Evolutionary conservation across 2,113 vertebrate species (phyloP).

Genomic region (Seriola quinqueradiata): DNA sequence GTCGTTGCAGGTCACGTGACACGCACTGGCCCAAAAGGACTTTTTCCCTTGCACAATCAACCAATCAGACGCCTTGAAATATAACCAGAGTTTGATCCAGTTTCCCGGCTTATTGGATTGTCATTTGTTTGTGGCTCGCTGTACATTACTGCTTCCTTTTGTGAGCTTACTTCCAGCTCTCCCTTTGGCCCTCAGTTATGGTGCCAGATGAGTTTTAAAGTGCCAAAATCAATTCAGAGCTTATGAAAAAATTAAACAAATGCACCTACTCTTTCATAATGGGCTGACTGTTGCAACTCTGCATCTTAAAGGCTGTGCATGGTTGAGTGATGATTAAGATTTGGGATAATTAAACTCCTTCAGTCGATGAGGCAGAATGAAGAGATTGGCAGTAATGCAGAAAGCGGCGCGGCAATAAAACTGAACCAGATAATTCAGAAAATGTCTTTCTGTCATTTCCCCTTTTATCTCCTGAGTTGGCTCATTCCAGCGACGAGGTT

Average conservation of each 20-base stretch:
- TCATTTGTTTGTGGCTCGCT: too few species aligned
- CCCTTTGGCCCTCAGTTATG: not conserved
- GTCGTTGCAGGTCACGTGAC: too few species aligned
- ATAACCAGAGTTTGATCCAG: too few species aligned
- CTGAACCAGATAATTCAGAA: not conserved
- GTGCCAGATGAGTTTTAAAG: not conserved
- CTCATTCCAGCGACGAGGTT: slow-evolving; percentile 28
- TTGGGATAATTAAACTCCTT: not conserved
- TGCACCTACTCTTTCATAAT: not conserved
- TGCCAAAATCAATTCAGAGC: not conserved
- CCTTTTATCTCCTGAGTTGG: slow-evolving; percentile 6
- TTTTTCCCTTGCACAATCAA: too few species aligned
- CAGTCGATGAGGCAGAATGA: not conserved
- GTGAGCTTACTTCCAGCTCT: not conserved
- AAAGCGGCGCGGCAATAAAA: not conserved
- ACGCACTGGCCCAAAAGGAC: too few species aligned
- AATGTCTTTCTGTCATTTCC: slow-evolving; percentile 2
- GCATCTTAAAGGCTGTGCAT: not conserved
- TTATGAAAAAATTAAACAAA: not conserved
- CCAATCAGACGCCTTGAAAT: too few species aligned
- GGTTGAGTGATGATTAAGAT: not conserved
- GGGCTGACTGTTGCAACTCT: not conserved
- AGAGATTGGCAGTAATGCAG: slow-evolving; percentile 12
- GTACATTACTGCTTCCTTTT: too few species aligned
- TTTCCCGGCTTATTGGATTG: too few species aligned